phyloP scores from a whole-genome alignment of 2,113 vertebrate species.

The Lepus timidus region DNA sequence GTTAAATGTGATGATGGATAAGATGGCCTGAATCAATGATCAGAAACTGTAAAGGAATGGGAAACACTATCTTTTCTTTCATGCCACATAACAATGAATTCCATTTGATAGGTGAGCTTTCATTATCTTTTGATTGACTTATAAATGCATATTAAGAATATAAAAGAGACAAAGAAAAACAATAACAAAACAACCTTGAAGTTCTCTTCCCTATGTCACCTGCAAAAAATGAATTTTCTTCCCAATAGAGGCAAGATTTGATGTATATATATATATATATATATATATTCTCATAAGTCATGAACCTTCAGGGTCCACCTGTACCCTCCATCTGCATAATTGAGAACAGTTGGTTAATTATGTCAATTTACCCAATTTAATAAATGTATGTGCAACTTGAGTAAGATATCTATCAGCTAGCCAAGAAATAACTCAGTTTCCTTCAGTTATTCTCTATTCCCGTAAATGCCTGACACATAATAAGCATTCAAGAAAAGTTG shows the following conservation, averaged over 20 bases:
- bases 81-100: not conserved
- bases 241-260: not conserved
- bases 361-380: not conserved
- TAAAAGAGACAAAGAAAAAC: not conserved
- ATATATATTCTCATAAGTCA: not conserved
- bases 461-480: not conserved
- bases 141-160: not conserved
- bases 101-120: not conserved
- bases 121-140: not conserved
- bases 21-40: not conserved
- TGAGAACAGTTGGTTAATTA: constrained; percentile 47
- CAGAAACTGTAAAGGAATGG: not conserved
- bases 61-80: not conserved
- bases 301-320: not conserved
- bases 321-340: not conserved
- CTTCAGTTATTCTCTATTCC: not conserved
- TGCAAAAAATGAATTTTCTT: not conserved
- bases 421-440: not conserved
- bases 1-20: not conserved
- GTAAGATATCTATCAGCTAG: not conserved
- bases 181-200: not conserved
- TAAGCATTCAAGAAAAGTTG: not conserved
- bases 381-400: not conserved
- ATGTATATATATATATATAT: not conserved
- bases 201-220: not conserved